phyloP scores from a whole-genome alignment of 2,113 vertebrate species.

The Chroicocephalus ridibundus region DNA sequence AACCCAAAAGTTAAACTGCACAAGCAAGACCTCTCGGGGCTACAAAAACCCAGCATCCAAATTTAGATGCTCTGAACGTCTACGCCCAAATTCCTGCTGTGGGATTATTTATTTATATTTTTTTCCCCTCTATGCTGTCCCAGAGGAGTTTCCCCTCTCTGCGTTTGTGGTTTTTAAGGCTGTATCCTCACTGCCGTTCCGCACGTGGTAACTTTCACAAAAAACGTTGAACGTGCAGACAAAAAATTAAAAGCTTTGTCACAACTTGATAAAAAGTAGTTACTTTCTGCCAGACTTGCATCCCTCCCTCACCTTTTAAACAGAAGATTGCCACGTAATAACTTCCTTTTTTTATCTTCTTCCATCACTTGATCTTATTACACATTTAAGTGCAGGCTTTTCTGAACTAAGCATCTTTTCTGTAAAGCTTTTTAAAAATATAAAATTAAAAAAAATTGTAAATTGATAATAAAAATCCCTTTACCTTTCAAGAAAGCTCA shows the following conservation, averaged over 20 bases:
- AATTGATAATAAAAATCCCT: neutral
- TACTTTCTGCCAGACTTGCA: neutral
- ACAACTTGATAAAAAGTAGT: neutral
- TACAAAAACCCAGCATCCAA: neutral
- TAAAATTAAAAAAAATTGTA: neutral
- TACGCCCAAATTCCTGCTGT: neutral
- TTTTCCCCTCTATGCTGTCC: neutral
- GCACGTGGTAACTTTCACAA: rapidly evolving
- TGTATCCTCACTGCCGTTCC: neutral
- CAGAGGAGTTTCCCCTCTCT: neutral
- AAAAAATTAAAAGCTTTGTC: neutral
- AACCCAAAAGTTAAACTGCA: neutral
- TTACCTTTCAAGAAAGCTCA: neutral
- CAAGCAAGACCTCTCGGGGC: neutral
- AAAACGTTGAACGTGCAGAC: neutral
- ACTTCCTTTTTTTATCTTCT: neutral
- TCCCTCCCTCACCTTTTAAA: neutral
- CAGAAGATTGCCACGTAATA: neutral
- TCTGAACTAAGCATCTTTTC: neutral
- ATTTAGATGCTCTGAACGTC: neutral
- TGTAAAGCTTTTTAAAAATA: neutral
- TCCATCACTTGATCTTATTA: neutral
- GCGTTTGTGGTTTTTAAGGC: neutral
- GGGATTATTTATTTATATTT: neutral
- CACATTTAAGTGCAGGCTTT: neutral